phyloP scores from a whole-genome alignment of 2,113 vertebrate genomes.

The Semicossyphus pulcher region DNA sequence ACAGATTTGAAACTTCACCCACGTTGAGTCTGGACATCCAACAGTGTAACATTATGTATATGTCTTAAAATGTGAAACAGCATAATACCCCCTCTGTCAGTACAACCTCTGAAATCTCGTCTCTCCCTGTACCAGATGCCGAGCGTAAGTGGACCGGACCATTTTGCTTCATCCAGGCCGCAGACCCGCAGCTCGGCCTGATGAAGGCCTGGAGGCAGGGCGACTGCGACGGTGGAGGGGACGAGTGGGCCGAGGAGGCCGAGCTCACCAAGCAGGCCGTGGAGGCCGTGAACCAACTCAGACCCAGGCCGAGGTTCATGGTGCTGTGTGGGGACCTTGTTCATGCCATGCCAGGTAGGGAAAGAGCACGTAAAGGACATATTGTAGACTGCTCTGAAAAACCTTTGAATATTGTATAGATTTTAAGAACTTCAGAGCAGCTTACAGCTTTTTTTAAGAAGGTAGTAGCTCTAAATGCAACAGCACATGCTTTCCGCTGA shows the following conservation, averaged over 20 bases:
- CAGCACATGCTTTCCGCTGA: background rate
- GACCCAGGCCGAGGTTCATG: slow-evolving; percentile 90
- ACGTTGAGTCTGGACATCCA: too few relatives aligned
- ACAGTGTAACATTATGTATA: too few relatives aligned
- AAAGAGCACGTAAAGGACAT: too few relatives aligned
- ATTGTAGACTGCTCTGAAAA: too few relatives aligned
- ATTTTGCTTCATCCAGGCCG: slow-evolving; percentile 94
- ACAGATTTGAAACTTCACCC: too few relatives aligned
- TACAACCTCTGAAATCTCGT: background rate
- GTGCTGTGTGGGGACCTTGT: slow-evolving; percentile 94
- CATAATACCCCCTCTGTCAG: too few relatives aligned
- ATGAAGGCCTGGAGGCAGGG: slow-evolving; percentile 94
- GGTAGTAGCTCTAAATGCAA: too few relatives aligned
- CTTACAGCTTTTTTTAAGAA: too few relatives aligned
- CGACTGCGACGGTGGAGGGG: slow-evolving; percentile 85
- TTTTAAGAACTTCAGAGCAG: too few relatives aligned
- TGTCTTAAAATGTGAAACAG: too few relatives aligned
- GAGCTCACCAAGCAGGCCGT: slow-evolving; percentile 88
- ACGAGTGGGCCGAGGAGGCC: slow-evolving; percentile 93
- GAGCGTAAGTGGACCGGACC: slow-evolving; percentile 90
- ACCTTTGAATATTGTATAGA: too few relatives aligned
- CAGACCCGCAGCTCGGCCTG: slow-evolving; percentile 95
- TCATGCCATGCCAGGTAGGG: slow-evolving; percentile 94
- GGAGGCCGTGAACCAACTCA: slow-evolving; percentile 88
- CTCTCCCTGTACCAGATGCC: slow-evolving; percentile 76